These are phyloP conservation scores for Drosophila repletoides DNA, from an alignment of 1,140 invertebrate species.

Conservation along the genomic window DNA sequence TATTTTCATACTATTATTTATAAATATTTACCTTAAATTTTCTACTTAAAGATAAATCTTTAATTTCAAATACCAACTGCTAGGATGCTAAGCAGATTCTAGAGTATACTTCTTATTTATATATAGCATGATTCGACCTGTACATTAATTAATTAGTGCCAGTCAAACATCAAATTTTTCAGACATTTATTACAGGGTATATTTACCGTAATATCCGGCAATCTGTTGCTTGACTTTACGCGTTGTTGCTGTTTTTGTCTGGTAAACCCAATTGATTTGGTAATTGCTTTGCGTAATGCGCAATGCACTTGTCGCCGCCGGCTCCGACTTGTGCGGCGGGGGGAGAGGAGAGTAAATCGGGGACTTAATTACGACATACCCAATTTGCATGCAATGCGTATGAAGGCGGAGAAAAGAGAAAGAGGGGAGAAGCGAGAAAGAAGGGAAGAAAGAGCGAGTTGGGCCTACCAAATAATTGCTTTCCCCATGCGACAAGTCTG, in stretches of 20 bases:
- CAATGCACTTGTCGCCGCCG: slow-evolving; percentile 32
- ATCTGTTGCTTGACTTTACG: slow-evolving; percentile 4
- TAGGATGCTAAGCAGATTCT: no score
- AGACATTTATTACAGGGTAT: slow-evolving; percentile 15
- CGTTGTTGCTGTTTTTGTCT: neutral
- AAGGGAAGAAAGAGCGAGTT: slow-evolving; percentile 3
- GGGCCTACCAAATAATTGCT: slow-evolving; percentile 28
- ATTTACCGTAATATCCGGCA: neutral
- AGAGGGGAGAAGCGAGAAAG: neutral
- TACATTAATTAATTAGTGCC: no score
- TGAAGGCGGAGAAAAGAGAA: neutral
- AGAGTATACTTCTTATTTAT: no score
- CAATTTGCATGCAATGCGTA: slow-evolving; percentile 47
- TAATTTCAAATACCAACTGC: no score
- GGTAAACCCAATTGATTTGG: slow-evolving; percentile 35
- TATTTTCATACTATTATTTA: no score
- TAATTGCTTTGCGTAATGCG: slow-evolving; percentile 47
- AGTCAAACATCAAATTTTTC: no score
- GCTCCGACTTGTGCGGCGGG: neutral
- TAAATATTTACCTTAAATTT: no score
- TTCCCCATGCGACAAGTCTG: slow-evolving; percentile 32
- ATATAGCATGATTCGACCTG: no score
- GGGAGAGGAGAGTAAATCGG: neutral
- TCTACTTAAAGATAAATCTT: no score
- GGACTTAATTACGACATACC: slow-evolving; percentile 27